Base-by-base conservation (phyloP, 2,113 vertebrate genomes). In the Thamnaconus septentrionalis region DNA sequence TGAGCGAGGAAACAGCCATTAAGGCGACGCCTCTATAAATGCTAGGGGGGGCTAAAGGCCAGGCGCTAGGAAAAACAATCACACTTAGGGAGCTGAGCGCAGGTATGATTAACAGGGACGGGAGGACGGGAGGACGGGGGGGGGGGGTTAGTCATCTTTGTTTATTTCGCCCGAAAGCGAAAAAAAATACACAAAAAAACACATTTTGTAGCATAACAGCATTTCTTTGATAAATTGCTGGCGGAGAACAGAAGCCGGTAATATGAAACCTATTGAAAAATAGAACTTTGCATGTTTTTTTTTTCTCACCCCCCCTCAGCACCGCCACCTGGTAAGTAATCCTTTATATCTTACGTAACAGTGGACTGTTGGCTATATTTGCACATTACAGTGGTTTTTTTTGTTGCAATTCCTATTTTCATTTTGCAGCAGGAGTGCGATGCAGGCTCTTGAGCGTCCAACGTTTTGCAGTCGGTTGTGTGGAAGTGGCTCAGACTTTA, bases 221-320 rank as follows among this genome's bases (percentile, higher is more conserved):
- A 66, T 75, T 81, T 71, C 45, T 69, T 55, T 78, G 81, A 84
- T 61, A 43, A 73, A 84, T 69, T 54, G 46, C 64, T 63, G 41
- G 42, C 70, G 52, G 39, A 44, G 47, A 67, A 63, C 4, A 55
- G n/a, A 65, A 70, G 8, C 10, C 10, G 73, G n/a, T 42, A 41
- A 31, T 61, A 56, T 9, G 5, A 55, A 48, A 7, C 48, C 12
- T 7, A 56, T 60, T 47, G 4, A 18, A 61, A 54, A 49, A 54
- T 2, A 53, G 3, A 50, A 12, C 56, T 43, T 59, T 59, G 49
- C 39, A 55, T 55, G n/a, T 65, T 59, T 52, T 57, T 42, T 49
- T 49, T 31, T 31, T 31, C 18, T 31, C 18, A 31, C 18, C 18
- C 18, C 18, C 18, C 18, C 18, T 31, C 18, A 31, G 18, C 18